Conservation (phyloP, 2,113 vertebrate genomes). For the Oncorhynchus masou region DNA sequence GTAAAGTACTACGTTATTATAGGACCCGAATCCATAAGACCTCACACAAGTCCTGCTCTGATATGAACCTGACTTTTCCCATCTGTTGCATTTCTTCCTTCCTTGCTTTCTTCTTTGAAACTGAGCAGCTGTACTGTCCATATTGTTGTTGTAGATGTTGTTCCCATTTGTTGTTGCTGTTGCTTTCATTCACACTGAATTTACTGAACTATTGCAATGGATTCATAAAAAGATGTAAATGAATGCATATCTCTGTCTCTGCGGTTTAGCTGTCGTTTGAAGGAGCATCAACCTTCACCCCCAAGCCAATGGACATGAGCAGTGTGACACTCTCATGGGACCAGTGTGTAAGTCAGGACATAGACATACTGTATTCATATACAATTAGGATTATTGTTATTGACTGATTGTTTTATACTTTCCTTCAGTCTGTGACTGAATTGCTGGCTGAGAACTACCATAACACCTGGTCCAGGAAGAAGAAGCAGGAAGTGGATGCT, state of each 20-base stretch:
- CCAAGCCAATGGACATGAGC: constrained; percentile 92
- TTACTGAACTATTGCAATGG: neutral
- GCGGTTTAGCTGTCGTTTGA: constrained; percentile 78
- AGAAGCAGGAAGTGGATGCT: constrained; percentile 84
- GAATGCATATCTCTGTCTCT: neutral
- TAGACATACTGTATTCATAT: too few relatives aligned
- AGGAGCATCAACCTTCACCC: constrained; percentile 84
- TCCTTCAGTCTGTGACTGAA: constrained; percentile 87
- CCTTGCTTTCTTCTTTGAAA: too few relatives aligned
- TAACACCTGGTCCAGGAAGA: constrained; percentile 87
- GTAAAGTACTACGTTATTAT: constrained; percentile 53
- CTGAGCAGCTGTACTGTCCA: too few relatives aligned
- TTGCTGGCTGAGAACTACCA: constrained; percentile 96
- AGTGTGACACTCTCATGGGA: constrained; percentile 88
- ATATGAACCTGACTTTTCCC: too few relatives aligned
- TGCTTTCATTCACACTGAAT: too few relatives aligned
- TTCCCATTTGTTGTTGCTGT: too few relatives aligned
- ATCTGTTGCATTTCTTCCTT: too few relatives aligned
- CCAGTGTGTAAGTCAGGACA: constrained; percentile 81
- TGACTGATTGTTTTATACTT: constrained; percentile 1
- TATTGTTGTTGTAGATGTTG: too few relatives aligned
- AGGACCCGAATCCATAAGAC: too few relatives aligned
- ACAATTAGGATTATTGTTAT: neutral
- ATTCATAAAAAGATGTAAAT: neutral
- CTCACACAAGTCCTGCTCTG: too few relatives aligned